These are phyloP conservation scores for Columba guinea DNA, from an alignment of 2,797 vertebrate species.

Conservation along the genomic window DNA sequence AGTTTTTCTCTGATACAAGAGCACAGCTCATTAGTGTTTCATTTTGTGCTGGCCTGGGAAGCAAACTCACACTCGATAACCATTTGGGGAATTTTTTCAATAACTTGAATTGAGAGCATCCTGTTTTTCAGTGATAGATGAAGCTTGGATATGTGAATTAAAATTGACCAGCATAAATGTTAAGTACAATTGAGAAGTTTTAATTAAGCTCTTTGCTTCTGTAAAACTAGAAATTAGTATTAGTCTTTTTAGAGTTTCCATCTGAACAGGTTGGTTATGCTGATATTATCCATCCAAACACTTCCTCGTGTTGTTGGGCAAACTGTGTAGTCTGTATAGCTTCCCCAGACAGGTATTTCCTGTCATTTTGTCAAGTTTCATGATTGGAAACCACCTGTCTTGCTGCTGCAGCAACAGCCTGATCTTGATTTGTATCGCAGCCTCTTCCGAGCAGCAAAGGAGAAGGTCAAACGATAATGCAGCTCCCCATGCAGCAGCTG, in stretches of 20 bases:
- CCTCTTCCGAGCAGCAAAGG: not conserved
- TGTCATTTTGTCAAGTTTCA: not conserved
- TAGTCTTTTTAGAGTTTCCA: not conserved
- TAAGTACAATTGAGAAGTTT: not conserved
- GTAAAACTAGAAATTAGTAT: not conserved
- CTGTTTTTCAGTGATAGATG: accelerated
- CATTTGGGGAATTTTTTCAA: not conserved
- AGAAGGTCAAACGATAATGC: not conserved
- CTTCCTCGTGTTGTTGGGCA: not conserved
- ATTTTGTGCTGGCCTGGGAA: not conserved
- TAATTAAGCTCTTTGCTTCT: not conserved
- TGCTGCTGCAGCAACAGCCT: not conserved
- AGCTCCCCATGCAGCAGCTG: not conserved
- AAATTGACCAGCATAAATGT: not conserved
- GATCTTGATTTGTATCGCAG: not conserved
- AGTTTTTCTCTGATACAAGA: not conserved
- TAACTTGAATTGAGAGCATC: not conserved
- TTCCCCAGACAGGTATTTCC: not conserved
- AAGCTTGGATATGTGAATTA: not conserved
- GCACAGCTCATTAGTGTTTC: not conserved
- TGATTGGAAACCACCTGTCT: not conserved
- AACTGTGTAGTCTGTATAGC: not conserved
- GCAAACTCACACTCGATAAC: not conserved
- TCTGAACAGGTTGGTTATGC: not conserved
- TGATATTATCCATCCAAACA: not conserved